Evolutionary conservation across 2,888 invertebrate species (phyloP), one percentile per base, ranked within the genome.

Genomic region (Drosophila glabriapex): DNA sequence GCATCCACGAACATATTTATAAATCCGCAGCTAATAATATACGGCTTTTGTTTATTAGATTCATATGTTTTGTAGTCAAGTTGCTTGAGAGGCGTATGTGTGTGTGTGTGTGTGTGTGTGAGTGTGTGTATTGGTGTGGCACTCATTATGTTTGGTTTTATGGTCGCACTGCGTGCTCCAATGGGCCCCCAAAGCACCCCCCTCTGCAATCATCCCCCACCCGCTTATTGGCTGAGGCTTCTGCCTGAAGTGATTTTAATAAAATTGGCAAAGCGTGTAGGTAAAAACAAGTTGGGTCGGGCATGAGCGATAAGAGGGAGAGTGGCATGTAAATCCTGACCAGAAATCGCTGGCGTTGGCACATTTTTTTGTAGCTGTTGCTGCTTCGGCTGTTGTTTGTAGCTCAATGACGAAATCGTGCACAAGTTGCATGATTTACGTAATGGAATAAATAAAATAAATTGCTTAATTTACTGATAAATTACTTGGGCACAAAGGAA

Each of bases 391-490:
- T 59, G 10, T 25, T 35, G 22, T 55, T 19, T 56, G 59, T 69
- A 64, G 88, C 50, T 63, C 82, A 80, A 77, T 89, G 91, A 87
- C 88, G 90, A 80, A 87, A 87, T 87, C 90, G 82, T 88, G 85
- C 85, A 80, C 91, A 88, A 91, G 87, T 83, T 89, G 83, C 90
- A 85, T 90, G 91, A 91, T 92, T 91, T 91, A 91, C 89, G 85
- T 91, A 91, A 91, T 91, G 91, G 91, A 91, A 92, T 90, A 92
- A 91, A 91, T 90, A 89, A 92, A 91, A 92, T 91, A 92, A 91
- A 91, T 91, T 91, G 91, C 91, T 92, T 92, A 91, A 91, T 92
- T 91, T 92, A 91, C 91, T 92, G 91, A 92, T 91, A 91, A 92
- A 91, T 92, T 91, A 85, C 86, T 82, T 80, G 80, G 61, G 74